These are phyloP conservation scores for Epinephelus malabaricus DNA, from an alignment of 2,797 vertebrate species.

Conservation along the genomic window DNA sequence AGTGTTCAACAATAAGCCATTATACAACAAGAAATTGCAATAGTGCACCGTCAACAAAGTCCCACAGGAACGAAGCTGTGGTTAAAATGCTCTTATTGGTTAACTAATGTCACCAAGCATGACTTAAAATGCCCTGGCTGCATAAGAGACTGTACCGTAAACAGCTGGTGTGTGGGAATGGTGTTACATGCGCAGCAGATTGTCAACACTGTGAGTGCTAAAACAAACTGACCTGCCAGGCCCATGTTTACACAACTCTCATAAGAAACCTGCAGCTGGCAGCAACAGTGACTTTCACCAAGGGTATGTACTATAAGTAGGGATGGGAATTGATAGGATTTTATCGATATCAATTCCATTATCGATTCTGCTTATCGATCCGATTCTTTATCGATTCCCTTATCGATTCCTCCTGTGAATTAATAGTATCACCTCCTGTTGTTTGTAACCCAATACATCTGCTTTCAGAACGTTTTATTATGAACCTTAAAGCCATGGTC, in stretches of 20 bases:
- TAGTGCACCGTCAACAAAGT: no score
- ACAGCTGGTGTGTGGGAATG: slow-evolving; percentile 44
- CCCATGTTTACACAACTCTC: slow-evolving; percentile 31
- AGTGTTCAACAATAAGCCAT: no score
- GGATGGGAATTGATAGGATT: no score
- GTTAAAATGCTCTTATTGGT: not conserved
- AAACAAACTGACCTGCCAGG: slow-evolving; percentile 41
- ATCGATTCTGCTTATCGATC: no score
- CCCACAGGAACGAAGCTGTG: not conserved
- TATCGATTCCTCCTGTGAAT: no score
- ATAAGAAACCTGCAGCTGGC: slow-evolving; percentile 21
- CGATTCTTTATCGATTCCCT: no score
- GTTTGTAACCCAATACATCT: no score
- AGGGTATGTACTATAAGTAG: not conserved
- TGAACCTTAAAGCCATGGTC: no score
- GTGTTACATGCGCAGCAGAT: slow-evolving; percentile 32
- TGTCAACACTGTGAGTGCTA: slow-evolving; percentile 25
- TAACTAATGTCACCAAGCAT: not conserved
- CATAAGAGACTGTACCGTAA: not conserved
- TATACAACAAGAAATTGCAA: no score
- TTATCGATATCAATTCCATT: no score
- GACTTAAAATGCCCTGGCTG: not conserved
- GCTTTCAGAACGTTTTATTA: no score
- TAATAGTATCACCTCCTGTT: no score
- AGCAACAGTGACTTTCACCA: slow-evolving; percentile 1